phyloP scores from a whole-genome alignment of 2,113 vertebrate species.

The Catharus bicknelli region DNA sequence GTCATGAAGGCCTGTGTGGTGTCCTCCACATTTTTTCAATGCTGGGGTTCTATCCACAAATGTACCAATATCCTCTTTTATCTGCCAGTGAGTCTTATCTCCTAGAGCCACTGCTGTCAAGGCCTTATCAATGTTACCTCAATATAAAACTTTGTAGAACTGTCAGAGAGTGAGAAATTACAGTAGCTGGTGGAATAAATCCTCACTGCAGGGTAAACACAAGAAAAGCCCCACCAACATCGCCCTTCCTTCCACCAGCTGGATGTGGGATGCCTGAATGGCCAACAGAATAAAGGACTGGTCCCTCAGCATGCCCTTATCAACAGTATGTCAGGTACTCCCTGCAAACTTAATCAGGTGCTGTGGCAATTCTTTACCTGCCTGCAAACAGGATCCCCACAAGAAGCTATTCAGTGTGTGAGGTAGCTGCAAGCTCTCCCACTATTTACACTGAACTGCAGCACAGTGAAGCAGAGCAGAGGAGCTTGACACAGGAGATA shows the following conservation, averaged over 20 bases:
- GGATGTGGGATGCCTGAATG: background rate
- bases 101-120: background rate
- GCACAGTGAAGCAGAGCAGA: background rate
- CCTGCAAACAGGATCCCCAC: background rate
- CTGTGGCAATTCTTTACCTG: background rate
- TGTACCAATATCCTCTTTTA: background rate
- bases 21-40: background rate
- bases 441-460: constrained; percentile 31
- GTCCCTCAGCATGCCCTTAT: background rate
- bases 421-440: constrained; percentile 9
- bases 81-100: background rate
- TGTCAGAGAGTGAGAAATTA: background rate
- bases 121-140: background rate
- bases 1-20: background rate
- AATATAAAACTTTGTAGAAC: background rate
- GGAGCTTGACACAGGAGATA: constrained; percentile 40
- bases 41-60: background rate
- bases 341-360: background rate
- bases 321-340: background rate
- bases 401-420: background rate
- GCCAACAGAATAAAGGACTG: background rate
- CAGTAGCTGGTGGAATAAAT: background rate
- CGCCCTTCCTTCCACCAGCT: background rate
- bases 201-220: background rate
- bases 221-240: background rate